Percentiles rank a stretch among this genome's conserved stretches.
Evolutionary conservation across 2,113 vertebrate species (phyloP).

Genomic region (Columba livia): DNA sequence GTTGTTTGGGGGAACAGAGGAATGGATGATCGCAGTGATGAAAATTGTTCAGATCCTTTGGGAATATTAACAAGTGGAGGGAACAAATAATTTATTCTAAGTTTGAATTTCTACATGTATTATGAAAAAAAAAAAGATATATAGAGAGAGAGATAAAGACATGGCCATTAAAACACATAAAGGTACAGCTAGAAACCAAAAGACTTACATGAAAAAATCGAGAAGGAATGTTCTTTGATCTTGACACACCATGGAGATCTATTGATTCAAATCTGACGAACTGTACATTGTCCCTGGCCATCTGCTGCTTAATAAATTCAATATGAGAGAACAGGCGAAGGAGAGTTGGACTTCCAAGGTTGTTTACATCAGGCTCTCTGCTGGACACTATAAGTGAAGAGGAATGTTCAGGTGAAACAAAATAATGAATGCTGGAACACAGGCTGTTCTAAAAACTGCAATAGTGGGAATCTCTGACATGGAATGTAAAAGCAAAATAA

Average conservation of each 20-base stretch:
- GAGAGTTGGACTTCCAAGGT: constrained; percentile 60
- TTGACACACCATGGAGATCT: constrained; percentile 91
- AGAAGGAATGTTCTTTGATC: constrained; percentile 91
- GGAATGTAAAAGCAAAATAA: not conserved
- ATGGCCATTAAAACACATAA: not conserved
- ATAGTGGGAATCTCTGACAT: not conserved
- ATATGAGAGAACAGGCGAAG: constrained; percentile 77
- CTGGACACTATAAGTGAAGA: constrained; percentile 70
- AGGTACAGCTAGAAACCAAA: not conserved
- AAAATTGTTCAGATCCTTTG: not conserved
- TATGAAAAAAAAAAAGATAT: not conserved
- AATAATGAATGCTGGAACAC: not conserved
- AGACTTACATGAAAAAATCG: constrained; percentile 89
- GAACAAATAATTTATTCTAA: constrained; percentile 17
- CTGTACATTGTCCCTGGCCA: constrained; percentile 83
- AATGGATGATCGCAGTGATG: not conserved
- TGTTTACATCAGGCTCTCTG: constrained; percentile 58
- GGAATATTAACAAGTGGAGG: not conserved
- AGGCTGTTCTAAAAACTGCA: not conserved
- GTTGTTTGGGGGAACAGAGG: not conserved
- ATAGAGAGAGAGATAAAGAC: not conserved
- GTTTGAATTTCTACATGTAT: not conserved
- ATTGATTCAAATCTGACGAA: constrained; percentile 92
- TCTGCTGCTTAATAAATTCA: constrained; percentile 91
- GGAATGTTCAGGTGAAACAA: not conserved